phyloP scores from a whole-genome alignment of 2,797 vertebrate species.

The Apogon talboti region DNA sequence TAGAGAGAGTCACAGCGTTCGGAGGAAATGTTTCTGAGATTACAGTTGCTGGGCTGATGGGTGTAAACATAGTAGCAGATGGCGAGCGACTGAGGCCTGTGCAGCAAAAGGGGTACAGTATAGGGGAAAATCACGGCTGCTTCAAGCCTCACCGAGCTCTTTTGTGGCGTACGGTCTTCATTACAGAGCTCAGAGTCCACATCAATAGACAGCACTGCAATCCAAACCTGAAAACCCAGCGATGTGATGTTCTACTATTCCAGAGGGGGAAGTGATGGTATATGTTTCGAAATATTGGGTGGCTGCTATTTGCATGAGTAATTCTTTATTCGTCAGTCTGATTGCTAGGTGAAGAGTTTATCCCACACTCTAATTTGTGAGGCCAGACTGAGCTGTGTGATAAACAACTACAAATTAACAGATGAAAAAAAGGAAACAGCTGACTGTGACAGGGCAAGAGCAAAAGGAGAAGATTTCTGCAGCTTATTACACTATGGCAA shows the following conservation, averaged over 20 bases:
- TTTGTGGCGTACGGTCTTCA: constrained; percentile 59
- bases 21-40: constrained; percentile 87
- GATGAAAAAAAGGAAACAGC: constrained; percentile 18
- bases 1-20: constrained; percentile 63
- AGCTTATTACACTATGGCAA: constrained; percentile 30
- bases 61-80: constrained; percentile 88
- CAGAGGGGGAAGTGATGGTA: constrained; percentile 10
- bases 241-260: constrained; percentile 14
- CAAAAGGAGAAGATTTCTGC: constrained; percentile 35
- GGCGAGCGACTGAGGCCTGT: constrained; percentile 81
- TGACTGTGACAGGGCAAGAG: constrained; percentile 17
- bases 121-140: constrained; percentile 76
- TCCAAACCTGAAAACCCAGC: too few species aligned
- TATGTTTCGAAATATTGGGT: constrained; percentile 27
- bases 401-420: constrained; percentile 51
- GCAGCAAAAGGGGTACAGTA: constrained; percentile 81
- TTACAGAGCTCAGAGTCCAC: constrained; percentile 54
- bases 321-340: constrained; percentile 46
- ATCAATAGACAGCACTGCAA: constrained; percentile 36
- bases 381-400: constrained; percentile 28
- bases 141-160: constrained; percentile 52
- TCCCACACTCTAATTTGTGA: constrained; percentile 37
- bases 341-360: constrained; percentile 42
- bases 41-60: constrained; percentile 82
- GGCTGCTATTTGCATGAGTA: constrained; percentile 61